Base-by-base conservation (phyloP, 2,888 invertebrate species). In the Hyposoter dolosus region DNA sequence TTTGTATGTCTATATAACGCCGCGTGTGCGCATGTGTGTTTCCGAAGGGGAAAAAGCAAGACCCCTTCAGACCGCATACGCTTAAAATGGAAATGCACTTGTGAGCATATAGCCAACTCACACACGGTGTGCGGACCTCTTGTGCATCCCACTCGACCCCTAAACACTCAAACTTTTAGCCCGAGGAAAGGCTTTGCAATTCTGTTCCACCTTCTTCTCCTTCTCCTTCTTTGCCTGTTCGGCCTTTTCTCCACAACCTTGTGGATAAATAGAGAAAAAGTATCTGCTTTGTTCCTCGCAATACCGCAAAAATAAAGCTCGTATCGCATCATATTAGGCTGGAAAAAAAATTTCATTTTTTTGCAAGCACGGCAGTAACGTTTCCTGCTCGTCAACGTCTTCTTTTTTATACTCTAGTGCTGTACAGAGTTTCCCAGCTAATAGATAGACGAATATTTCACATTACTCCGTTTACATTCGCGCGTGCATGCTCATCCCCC, bases 81-180 rank as follows among this genome's bases (percentile, higher is more conserved):
- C 83, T 89, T 86, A 84, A 87, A 89, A 89, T 89, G 88, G 86
- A 89, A 88, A 88, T 88, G 87, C 86, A 86, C 87, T 87, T 84
- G 66, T 15, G 75, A 83, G 81, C 74, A 84, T 84, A 85, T 56
- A 68, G 65, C 56, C 60, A 60, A 23, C 78, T 53, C 69, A 47
- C 74, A 79, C 83, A 68, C 68, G 79, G 19, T 66, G 78, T 56
- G 63, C 50, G 56, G 45, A 19, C 35, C 79, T 71, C 72, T 72
- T 63, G 32, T 80, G n/a, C 63, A 23, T 84, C 68, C 80, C 83
- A 79, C 85, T 87, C 85, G 78, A 83, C 79, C 84, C 71, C 87
- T 88, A 85, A 87, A 89, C 88, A 88, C 88, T 88, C 83, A 40
- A 77, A 82, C 80, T 84, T 60, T 65, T 35, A 28, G 80, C 82